Percentiles rank a stretch among this genome's conserved stretches.
Conservation (phyloP, 2,797 vertebrate genomes). For the Diplodus puntazzo region DNA sequence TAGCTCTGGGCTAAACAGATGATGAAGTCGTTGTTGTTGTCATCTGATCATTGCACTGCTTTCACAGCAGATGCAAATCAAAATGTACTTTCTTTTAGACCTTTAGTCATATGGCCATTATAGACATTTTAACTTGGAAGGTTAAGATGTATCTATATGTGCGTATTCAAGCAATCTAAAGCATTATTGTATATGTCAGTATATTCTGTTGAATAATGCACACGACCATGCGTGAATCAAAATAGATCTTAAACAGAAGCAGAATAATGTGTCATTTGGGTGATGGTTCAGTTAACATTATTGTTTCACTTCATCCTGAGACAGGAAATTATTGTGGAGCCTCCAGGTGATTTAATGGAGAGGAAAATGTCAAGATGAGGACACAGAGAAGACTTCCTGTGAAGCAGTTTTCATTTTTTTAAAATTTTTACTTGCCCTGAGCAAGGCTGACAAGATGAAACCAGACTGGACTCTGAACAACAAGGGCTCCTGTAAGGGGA, state of each 20-base stretch:
- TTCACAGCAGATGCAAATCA: slow-evolving; percentile 26
- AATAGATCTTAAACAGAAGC: slow-evolving; percentile 1
- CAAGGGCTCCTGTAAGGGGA: slow-evolving; percentile 74
- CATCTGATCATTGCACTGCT: slow-evolving; percentile 48
- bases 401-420: slow-evolving; percentile 18
- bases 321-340: slow-evolving; percentile 35
- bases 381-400: slow-evolving; percentile 60
- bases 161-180: neutral
- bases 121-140: neutral
- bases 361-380: slow-evolving; percentile 66
- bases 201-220: neutral
- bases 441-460: slow-evolving; percentile 82
- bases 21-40: slow-evolving; percentile 52
- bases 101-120: neutral
- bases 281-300: slow-evolving; percentile 25
- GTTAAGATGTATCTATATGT: neutral
- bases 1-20: slow-evolving; percentile 62
- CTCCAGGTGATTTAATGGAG: slow-evolving; percentile 65
- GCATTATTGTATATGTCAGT: neutral
- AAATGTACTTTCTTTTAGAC: slow-evolving; percentile 5
- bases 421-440: slow-evolving; percentile 56
- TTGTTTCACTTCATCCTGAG: slow-evolving; percentile 24
- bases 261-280: slow-evolving; percentile 23
- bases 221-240: neutral
- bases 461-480: slow-evolving; percentile 75